Evolutionary conservation across 23 tunicate genomes (phyloP).

Genomic region (Phallusia fumigata): DNA sequence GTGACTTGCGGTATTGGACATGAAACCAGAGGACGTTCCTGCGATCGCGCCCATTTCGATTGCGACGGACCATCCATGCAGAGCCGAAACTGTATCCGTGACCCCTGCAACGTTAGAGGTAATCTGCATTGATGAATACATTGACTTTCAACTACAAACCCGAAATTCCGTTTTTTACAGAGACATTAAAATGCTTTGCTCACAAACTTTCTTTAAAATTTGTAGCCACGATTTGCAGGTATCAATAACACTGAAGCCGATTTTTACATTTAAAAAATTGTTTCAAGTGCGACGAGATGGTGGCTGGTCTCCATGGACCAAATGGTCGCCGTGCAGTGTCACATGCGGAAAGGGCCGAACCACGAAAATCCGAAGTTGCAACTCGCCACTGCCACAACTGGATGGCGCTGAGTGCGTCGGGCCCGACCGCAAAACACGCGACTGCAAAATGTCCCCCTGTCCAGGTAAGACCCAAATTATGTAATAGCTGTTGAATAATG

Average conservation of each 20-base stretch:
- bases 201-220: no score
- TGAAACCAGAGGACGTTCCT: conserved; percentile 80
- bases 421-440: conserved; percentile 34
- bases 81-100: conserved; percentile 47
- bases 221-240: no score
- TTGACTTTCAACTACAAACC: neutral
- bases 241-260: no score
- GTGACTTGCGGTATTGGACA: conserved; percentile 87
- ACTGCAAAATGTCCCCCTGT: conserved; percentile 56
- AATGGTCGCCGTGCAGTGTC: conserved; percentile 81
- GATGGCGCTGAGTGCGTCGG: conserved; percentile 78
- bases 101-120: conserved; percentile 67
- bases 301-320: conserved; percentile 84
- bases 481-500: no score
- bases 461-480: conserved; percentile 45
- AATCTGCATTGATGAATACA: neutral
- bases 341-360: conserved; percentile 73
- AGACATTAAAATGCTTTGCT: no score
- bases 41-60: conserved; percentile 61
- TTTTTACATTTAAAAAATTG: neutral
- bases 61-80: conserved; percentile 73
- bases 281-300: conserved; percentile 66
- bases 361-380: conserved; percentile 64
- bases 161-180: no score
- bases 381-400: conserved; percentile 77